Percentiles rank a stretch among this genome's conserved stretches.
These are phyloP conservation scores for Buceros bicornis DNA, from an alignment of 2,797 vertebrate genomes.

Conservation along the genomic window DNA sequence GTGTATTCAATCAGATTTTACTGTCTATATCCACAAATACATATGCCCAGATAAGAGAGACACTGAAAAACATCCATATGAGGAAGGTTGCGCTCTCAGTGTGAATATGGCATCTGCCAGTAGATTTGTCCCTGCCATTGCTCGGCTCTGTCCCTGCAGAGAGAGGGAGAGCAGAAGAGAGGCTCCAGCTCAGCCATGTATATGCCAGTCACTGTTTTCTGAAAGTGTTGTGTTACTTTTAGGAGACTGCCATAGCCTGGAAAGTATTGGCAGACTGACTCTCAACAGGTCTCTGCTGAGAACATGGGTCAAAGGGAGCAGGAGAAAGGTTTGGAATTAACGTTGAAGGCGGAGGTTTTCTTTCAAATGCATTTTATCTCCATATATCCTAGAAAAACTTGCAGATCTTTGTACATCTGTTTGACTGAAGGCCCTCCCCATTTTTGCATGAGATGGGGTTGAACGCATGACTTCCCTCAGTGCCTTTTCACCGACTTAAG, in stretches of 20 bases:
- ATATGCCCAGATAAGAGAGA: neutral
- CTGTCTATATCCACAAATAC: neutral
- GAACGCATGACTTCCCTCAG: neutral
- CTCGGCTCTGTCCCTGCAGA: neutral
- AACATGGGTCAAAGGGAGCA: neutral
- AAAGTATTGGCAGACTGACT: neutral
- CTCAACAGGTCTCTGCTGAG: neutral
- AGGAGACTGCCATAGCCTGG: neutral
- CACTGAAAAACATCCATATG: neutral
- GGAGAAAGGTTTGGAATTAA: neutral
- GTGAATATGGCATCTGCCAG: neutral
- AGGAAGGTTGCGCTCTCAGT: neutral
- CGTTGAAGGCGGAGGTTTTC: neutral
- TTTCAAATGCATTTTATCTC: neutral
- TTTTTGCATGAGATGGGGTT: neutral
- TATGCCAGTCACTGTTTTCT: accelerated
- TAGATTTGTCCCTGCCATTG: neutral
- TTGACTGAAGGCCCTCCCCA: neutral
- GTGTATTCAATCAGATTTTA: neutral
- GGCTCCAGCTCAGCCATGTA: neutral
- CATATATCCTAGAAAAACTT: neutral
- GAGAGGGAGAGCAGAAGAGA: neutral
- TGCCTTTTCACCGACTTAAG: neutral
- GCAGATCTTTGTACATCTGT: neutral
- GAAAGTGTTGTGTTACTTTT: neutral